phyloP scores from a whole-genome alignment of 2,888 invertebrate genomes.

The Mellilla xanthometata region DNA sequence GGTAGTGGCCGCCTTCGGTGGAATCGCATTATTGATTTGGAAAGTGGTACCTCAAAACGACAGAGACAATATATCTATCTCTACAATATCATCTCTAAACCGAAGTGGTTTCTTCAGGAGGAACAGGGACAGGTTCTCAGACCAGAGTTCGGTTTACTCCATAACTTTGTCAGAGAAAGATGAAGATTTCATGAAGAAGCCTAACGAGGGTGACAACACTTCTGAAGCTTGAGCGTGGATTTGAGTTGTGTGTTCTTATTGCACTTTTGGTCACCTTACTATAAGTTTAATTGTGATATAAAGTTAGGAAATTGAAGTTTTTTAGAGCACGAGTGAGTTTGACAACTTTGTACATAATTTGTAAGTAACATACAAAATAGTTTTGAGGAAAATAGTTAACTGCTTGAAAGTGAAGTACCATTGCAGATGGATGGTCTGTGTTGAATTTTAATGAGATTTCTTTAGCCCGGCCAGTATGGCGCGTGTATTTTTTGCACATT shows the following conservation, averaged over 20 bases:
- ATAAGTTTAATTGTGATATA: constrained; percentile 29
- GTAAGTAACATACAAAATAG: not conserved
- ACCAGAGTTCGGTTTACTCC: constrained; percentile 74
- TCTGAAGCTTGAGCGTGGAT: constrained; percentile 66
- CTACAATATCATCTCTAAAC: constrained; percentile 68
- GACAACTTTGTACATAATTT: constrained; percentile 5
- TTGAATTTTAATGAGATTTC: not conserved
- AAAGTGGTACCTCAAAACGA: constrained; percentile 80
- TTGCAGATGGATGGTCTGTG: not conserved
- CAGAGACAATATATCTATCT: constrained; percentile 74
- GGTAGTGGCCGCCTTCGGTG: constrained; percentile 82
- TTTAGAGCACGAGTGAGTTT: not conserved
- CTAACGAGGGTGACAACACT: constrained; percentile 69
- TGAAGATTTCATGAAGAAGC: constrained; percentile 58
- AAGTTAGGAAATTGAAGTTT: constrained; percentile 14
- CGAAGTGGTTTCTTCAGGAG: constrained; percentile 66
- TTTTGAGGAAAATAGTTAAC: not conserved
- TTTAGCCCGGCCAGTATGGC: constrained; percentile 6
- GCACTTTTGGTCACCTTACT: constrained; percentile 36
- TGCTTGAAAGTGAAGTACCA: not conserved
- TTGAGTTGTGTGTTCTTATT: constrained; percentile 32
- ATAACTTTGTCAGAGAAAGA: constrained; percentile 76
- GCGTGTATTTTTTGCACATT: constrained; percentile 8
- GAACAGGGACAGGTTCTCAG: constrained; percentile 70
- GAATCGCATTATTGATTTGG: constrained; percentile 79